Evolutionary conservation across 1,140 invertebrate genomes (phyloP), one percentile per base, ranked within the genome.

Genomic region (Drosophila takahashii): DNA sequence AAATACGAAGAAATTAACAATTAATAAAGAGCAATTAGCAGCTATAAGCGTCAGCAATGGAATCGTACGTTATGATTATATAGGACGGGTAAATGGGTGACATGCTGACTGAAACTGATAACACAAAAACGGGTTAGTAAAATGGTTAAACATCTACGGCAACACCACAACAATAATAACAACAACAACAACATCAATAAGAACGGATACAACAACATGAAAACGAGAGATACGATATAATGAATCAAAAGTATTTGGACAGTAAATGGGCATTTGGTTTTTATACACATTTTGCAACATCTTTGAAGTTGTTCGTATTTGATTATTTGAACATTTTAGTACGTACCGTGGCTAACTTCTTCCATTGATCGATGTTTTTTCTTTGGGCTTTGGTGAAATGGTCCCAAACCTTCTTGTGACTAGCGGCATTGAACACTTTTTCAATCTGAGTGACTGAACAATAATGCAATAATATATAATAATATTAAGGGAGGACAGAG

Each of bases 301-400:
- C 64, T 70, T 70, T 70, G 66, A 70, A 32, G 34, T 65, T 77
- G 53, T 67, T 66, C 71, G 60, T 85, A 70, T 78, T 77, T 69
- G 70, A 76, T 87, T 79, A 74, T 69, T 83, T 87, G 83, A 87
- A 85, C 81, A 80, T 58, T 80, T 87, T 89, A 80, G 93, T 94
- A 97, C 96, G 95, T 97, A 99, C 98, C 97, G 96, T 95, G 57
- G 97, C 96, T 94, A 98, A 97, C 94, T 98, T 98, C 94, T 97
- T 97, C 98, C 98, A 99, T 91, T 97, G 95, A 93, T 98, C 97
- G 94, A 99, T 98, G 94, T 98, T 98, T 95, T 98, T 99, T 93
- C 98, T 94, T 94, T 99, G 98, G 75, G 98, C 97, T 95, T 99
- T 99, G 93, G 97, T 98, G 95, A 99, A 99, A 95, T 99, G 98